Percentiles rank a stretch among this genome's conserved stretches.
These are phyloP conservation scores for Nineta flava DNA, from an alignment of 2,888 invertebrate genomes.

Conservation along the genomic window DNA sequence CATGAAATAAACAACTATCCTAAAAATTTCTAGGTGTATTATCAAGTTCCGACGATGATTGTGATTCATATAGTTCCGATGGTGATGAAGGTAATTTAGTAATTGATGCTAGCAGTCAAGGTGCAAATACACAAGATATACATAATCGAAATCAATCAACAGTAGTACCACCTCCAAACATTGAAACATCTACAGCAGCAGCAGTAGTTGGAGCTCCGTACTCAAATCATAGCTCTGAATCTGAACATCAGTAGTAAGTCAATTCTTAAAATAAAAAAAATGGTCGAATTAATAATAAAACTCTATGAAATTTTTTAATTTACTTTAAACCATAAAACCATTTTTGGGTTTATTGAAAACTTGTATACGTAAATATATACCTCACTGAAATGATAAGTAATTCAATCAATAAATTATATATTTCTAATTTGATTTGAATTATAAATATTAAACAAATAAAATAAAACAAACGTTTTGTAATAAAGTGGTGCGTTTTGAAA, in stretches of 20 bases:
- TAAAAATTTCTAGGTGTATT: slow-evolving; percentile 31
- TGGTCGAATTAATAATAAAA: not conserved
- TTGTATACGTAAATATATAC: slow-evolving; percentile 49
- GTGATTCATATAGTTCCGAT: slow-evolving; percentile 39
- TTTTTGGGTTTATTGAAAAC: slow-evolving; percentile 18
- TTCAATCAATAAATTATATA: not conserved
- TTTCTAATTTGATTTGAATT: too few relatives aligned
- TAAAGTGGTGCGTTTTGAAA: too few relatives aligned
- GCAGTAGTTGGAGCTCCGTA: not conserved
- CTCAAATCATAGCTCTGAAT: slow-evolving; percentile 10
- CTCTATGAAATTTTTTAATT: not conserved
- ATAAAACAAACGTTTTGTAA: not conserved
- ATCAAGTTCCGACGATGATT: slow-evolving; percentile 44
- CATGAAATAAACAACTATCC: too few relatives aligned
- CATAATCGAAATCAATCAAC: slow-evolving; percentile 17
- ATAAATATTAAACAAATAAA: not conserved
- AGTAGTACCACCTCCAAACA: not conserved
- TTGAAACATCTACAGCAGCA: too few relatives aligned
- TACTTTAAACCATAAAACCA: not conserved
- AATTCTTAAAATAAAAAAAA: not conserved
- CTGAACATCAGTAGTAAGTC: slow-evolving; percentile 6
- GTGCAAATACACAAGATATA: slow-evolving; percentile 16
- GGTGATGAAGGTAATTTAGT: slow-evolving; percentile 34
- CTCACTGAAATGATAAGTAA: slow-evolving; percentile 27
- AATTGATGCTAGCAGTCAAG: slow-evolving; percentile 29